Conservation (phyloP, 2,113 vertebrate genomes). For the Megalops atlanticus region DNA sequence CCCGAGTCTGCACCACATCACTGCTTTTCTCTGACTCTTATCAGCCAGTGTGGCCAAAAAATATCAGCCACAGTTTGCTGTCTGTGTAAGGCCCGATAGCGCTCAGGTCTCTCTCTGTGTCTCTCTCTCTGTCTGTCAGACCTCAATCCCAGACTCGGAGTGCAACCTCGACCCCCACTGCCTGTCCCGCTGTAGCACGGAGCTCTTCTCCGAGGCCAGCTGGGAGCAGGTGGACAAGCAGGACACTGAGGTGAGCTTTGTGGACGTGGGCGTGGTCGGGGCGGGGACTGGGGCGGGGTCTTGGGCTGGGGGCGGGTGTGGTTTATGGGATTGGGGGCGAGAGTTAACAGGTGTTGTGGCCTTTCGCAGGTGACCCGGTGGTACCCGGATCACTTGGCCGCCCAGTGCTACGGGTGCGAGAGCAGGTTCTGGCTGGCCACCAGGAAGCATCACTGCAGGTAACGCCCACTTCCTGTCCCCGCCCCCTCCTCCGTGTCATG, state of each 20-base stretch:
- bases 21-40: too few species aligned
- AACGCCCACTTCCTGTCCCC: conserved; percentile 31
- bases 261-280: not conserved
- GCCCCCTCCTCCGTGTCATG: not conserved
- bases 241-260: conserved; percentile 85
- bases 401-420: conserved; percentile 95
- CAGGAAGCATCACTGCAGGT: conserved; percentile 97
- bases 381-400: conserved; percentile 94
- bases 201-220: conserved; percentile 97
- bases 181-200: conserved; percentile 96
- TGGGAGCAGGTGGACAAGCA: conserved; percentile 99
- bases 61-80: too few species aligned
- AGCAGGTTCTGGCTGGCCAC: conserved; percentile 92
- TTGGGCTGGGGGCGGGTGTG: too few species aligned
- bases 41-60: too few species aligned
- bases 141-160: conserved; percentile 90
- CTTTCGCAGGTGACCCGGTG: conserved; percentile 88
- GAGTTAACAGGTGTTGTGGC: conserved; percentile 23
- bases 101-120: not conserved
- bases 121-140: conserved; percentile 65
- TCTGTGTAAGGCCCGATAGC: too few species aligned
- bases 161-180: conserved; percentile 94
- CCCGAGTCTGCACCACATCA: too few species aligned
- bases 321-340: not conserved
- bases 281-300: too few species aligned